Evolutionary conservation across 2,888 invertebrate genomes (phyloP).

Genomic region (Phasia obesa): DNA sequence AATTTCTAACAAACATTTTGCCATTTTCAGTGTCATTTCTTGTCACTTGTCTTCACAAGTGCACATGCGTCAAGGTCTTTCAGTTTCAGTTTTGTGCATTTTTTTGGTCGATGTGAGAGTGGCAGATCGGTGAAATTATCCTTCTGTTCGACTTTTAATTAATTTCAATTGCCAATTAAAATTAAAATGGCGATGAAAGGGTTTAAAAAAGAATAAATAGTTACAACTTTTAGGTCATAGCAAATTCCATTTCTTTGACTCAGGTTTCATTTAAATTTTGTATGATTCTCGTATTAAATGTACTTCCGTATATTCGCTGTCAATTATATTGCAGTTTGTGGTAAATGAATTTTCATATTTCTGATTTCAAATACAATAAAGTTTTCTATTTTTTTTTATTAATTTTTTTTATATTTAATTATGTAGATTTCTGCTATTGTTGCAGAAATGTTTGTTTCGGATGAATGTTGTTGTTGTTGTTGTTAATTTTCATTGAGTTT

Average conservation of each 20-base stretch:
- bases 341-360: conserved; percentile 40
- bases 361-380: conserved; percentile 35
- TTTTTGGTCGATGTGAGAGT: no score
- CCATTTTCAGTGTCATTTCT: no score
- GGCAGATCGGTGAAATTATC: no score
- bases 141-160: no score
- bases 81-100: no score
- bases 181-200: no score
- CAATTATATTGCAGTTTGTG: conserved; percentile 30
- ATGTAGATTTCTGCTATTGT: conserved; percentile 38
- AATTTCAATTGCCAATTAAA: no score
- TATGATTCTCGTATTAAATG: background rate
- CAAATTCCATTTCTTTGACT: background rate
- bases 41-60: no score
- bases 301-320: conserved; percentile 51
- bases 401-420: conserved; percentile 35
- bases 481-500: conserved; percentile 53
- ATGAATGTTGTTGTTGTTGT: conserved; percentile 45
- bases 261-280: background rate
- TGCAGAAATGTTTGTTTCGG: conserved; percentile 6
- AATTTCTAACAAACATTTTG: no score
- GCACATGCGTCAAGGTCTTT: no score
- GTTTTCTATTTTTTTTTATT: background rate
- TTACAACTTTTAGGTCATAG: background rate
- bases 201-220: background rate